Base-by-base conservation (phyloP, 2,797 vertebrate genomes). In the Phylloscopus collybita region DNA sequence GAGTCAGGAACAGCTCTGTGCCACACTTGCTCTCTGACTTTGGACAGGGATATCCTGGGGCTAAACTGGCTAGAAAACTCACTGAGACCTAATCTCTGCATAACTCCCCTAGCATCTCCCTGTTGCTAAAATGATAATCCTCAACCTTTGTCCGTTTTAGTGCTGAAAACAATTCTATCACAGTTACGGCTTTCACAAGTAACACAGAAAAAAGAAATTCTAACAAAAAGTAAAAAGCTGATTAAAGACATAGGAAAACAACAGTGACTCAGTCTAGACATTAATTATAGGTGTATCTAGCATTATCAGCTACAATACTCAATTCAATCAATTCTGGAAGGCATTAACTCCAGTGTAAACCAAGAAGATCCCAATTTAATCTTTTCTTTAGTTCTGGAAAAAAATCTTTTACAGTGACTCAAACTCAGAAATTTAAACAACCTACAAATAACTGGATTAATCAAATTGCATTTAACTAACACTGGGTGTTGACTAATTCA, bases 191-290 rank as follows among this genome's bases (percentile, higher is more conserved):
- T 87, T 93, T 73, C 54, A 81, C 49, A 95, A 74, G 27, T 83
- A 92, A 96, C 56, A 78, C 11, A 89, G 57, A 71, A 93, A 86
- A 44, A 95, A 80, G n/a, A 95, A 86, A 59, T 69, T 69, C 45
- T 88, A 94, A 72, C 2, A 1, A 93, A 95, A 95, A 82, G 34
- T 65, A 95, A 26, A 44, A 95, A 81, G 64, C 51, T 78, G 53
- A 93, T 82, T 76, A 86, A 73, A 91, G 57, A 95, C 49, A 86
- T 47, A 92, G 91, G 57, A 92, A 92, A 94, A 93, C 38, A n/a
- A 82, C 74, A 93, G 12, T 61, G 20, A 90, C 81, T 49, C 49
- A 67, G 13, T 93, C 56, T 85, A 60, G 66, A 73, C 72, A 57
- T 60, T 84, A 61, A 69, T 51, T 88, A 62, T 6, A 92, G 62